Percentiles rank a stretch among this genome's conserved stretches.
phyloP scores from a whole-genome alignment of 2,888 invertebrate genomes.

The Acanthosepion pharaonis region DNA sequence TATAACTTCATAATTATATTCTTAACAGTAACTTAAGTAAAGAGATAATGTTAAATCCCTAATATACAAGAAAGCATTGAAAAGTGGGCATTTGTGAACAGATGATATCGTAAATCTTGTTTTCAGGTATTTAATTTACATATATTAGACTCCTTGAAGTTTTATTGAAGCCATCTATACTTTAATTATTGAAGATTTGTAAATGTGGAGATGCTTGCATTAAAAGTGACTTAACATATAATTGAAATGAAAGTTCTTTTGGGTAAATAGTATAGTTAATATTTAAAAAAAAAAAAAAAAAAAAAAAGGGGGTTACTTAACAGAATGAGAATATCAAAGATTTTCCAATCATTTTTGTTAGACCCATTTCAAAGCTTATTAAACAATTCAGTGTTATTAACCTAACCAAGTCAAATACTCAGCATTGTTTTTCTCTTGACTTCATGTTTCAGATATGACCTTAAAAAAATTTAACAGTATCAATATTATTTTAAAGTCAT shows the following conservation, averaged over 20 bases:
- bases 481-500: background rate
- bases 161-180: background rate
- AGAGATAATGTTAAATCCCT: background rate
- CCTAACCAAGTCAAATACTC: background rate
- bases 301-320: no score
- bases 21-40: background rate
- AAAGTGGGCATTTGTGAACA: no score
- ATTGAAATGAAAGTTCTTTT: no score
- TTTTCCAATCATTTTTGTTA: background rate
- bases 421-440: background rate
- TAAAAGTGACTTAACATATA: background rate
- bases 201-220: background rate
- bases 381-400: conserved; percentile 2
- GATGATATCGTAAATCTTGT: background rate
- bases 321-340: background rate
- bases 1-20: no score
- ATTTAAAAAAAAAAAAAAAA: no score
- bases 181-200: background rate
- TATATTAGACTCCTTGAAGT: background rate
- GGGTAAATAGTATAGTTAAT: no score
- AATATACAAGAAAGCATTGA: background rate
- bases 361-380: conserved; percentile 33
- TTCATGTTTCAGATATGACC: background rate
- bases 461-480: background rate
- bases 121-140: background rate